Evolutionary conservation across 2,797 vertebrate genomes (phyloP).

Genomic region (Galago senegalensis): DNA sequence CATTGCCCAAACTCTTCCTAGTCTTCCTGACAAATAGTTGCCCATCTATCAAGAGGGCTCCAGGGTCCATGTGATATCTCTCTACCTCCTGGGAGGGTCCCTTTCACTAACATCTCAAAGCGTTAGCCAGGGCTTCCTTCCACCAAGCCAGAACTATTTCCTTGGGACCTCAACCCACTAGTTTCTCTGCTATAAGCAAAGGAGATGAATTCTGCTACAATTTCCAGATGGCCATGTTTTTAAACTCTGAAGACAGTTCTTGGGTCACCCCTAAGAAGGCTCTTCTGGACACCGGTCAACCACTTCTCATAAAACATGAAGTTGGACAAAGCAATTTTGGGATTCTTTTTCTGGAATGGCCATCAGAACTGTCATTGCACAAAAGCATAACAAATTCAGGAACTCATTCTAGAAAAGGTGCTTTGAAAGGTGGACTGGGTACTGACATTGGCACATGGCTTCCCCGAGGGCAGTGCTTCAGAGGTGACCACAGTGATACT

Average conservation of each 20-base stretch:
- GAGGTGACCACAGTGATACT: no score
- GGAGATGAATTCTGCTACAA: neutral
- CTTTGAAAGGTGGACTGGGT: no score
- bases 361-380: no score
- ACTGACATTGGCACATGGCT: no score
- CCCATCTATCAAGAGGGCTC: neutral
- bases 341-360: no score
- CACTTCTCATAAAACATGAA: neutral
- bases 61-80: neutral
- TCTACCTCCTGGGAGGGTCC: neutral
- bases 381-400: no score
- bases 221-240: neutral
- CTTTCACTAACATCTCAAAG: neutral
- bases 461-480: no score
- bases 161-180: neutral
- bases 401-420: no score
- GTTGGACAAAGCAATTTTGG: no score
- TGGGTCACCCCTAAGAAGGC: neutral
- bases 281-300: neutral
- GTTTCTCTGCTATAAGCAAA: neutral
- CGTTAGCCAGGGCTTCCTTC: neutral
- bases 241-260: neutral
- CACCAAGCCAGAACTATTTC: neutral
- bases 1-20: neutral
- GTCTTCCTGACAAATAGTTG: neutral